phyloP scores from a whole-genome alignment of 2,888 invertebrate species.

The Odiellus spinosus region DNA sequence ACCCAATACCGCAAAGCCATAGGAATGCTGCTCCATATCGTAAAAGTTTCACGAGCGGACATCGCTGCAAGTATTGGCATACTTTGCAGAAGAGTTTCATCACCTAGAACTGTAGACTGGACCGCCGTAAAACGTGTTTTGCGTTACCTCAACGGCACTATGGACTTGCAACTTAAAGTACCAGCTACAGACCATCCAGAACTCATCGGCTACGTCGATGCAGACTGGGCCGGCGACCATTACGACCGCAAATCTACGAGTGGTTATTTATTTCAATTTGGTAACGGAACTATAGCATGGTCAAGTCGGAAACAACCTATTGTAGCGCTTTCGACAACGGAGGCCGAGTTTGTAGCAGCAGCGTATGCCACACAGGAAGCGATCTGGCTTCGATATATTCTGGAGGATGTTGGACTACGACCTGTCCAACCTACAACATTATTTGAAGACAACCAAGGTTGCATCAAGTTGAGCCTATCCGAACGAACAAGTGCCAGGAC shows the following conservation, averaged over 20 bases:
- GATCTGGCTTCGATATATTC: slow-evolving; percentile 4
- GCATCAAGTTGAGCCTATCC: slow-evolving; percentile 15
- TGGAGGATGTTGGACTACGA: slow-evolving; percentile 4
- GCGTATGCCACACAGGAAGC: slow-evolving; percentile 13
- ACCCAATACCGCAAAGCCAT: not conserved
- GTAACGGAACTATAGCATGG: slow-evolving; percentile 6
- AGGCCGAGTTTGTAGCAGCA: slow-evolving; percentile 20
- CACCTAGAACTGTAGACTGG: too few species aligned
- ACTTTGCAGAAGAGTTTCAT: not conserved
- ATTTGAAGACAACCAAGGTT: slow-evolving; percentile 14
- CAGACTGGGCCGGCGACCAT: slow-evolving; percentile 15
- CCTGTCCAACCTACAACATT: not conserved
- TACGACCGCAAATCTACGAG: slow-evolving; percentile 15
- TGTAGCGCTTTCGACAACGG: slow-evolving; percentile 19
- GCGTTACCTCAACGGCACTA: not conserved
- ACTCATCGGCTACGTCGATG: slow-evolving; percentile 10
- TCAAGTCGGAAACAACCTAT: slow-evolving; percentile 11
- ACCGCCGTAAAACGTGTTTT: not conserved
- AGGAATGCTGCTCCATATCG: not conserved
- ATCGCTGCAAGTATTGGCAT: not conserved
- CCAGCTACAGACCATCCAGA: too few species aligned
- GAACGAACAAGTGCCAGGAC: slow-evolving; percentile 11
- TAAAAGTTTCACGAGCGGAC: not conserved
- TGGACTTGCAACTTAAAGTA: too few species aligned
- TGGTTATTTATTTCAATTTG: slow-evolving; percentile 9